Conservation (phyloP, 2,797 vertebrate species). For the Muscicapa striata region DNA sequence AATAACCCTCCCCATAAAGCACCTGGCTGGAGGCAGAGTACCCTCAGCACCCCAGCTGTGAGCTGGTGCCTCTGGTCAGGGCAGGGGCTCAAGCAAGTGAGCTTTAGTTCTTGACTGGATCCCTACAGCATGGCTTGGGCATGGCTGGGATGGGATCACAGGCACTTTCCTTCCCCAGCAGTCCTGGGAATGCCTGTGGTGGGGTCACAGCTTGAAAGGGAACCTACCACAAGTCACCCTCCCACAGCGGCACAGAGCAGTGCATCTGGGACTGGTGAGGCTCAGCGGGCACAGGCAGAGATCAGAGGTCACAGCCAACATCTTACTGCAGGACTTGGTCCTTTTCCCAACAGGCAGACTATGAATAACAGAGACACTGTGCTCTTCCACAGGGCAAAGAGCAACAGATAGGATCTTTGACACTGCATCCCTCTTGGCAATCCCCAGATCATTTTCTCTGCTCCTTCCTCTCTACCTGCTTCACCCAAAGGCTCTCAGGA, state of each 20-base stretch:
- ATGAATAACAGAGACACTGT: too few species aligned
- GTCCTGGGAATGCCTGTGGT: background rate
- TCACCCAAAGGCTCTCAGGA: background rate
- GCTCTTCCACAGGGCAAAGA: background rate
- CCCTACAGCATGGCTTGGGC: background rate
- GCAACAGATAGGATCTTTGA: background rate
- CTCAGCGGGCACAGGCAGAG: background rate
- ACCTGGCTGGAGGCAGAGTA: background rate
- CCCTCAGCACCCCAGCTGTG: background rate
- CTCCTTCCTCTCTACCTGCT: background rate
- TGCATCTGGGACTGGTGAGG: background rate
- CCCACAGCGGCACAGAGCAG: accelerated
- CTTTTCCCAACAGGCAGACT: background rate
- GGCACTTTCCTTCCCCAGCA: background rate
- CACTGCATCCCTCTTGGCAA: background rate
- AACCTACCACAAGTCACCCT: background rate
- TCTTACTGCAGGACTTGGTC: background rate
- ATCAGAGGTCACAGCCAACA: background rate
- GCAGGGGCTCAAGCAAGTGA: background rate
- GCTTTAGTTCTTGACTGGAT: background rate
- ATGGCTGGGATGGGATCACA: accelerated
- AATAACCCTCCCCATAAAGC: background rate
- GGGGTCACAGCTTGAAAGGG: background rate
- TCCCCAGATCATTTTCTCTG: background rate
- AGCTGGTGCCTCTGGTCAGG: background rate